These are phyloP conservation scores for Limanda limanda DNA, from an alignment of 2,113 vertebrate species.

Conservation along the genomic window DNA sequence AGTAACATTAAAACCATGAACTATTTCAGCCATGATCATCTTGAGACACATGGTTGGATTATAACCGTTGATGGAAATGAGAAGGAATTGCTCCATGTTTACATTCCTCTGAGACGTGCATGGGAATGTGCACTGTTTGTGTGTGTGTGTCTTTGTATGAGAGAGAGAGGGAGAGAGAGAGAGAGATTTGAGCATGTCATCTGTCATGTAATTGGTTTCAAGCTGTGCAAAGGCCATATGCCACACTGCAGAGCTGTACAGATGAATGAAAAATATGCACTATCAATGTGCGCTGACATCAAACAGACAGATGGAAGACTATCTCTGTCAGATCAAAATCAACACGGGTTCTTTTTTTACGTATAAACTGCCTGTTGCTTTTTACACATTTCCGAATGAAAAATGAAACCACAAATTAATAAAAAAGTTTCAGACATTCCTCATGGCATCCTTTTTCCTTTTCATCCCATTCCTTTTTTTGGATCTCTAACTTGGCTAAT, in stretches of 20 bases:
- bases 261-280: conserved; percentile 43
- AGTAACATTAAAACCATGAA: not conserved
- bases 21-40: not conserved
- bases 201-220: conserved; percentile 40
- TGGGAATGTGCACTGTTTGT: conserved; percentile 9
- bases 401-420: conserved; percentile 9
- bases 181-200: conserved; percentile 33
- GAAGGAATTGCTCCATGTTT: conserved; percentile 34
- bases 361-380: not conserved
- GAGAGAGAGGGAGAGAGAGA: not conserved
- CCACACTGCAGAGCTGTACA: conserved; percentile 9
- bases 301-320: conserved; percentile 37
- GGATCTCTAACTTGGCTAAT: conserved; percentile 10
- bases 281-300: conserved; percentile 5
- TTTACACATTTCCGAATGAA: conserved; percentile 5
- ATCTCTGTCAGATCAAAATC: conserved; percentile 15
- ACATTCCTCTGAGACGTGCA: conserved; percentile 50
- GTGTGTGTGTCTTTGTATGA: not conserved
- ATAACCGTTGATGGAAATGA: conserved; percentile 37
- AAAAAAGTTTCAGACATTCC: conserved; percentile 41
- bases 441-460: too few species aligned
- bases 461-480: not conserved
- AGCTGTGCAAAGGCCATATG: conserved; percentile 43
- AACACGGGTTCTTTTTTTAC: conserved; percentile 1
- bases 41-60: conserved; percentile 3